Base-by-base conservation (phyloP, 2,888 invertebrate species). In the Cantharis rufa region DNA sequence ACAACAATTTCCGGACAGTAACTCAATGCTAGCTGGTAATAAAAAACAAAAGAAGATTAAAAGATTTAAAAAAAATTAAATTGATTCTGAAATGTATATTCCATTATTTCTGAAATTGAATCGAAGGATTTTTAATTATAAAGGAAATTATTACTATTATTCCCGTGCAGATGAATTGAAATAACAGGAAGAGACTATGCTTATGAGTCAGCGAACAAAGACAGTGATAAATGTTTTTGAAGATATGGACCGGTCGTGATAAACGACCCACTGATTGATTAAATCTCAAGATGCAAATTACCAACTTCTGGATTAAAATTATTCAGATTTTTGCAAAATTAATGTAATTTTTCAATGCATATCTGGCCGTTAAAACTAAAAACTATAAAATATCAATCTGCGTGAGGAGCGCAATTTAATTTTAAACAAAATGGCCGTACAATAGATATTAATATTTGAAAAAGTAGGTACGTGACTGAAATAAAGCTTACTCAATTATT, bases 1-100 rank as follows among this genome's bases (percentile, higher is more conserved):
- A 75, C 79, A 79, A 79, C 77, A 77, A 79, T 77, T 79, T 79
- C 79, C 79, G 79, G 73, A 68, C 66, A 75, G 74, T 77, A 77
- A 70, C 77, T 77, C 70, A 74, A 72, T 68, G 70, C 66, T 71
- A 73, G 73, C 74, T 73, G 66, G 24, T 64, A 69, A 73, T 66
- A 68, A 68, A 16, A 62, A 66, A 63, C 27, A 70, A 64, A 71
- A 63, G 15, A 11, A 27, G 16, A 16, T 18, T 18, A 27, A 74
- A 48, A 28, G 18, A 70, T 69, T 28, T 69, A 13, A 13, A 18
- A 72, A 48, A 69, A 73, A 69, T 69, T 69, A 69, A 24, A 28
- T 62, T 73, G 27, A 15, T 69, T 68, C 61, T 63, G 70, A 74
- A 74, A 74, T 63, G 48, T 74, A 70, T 70, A 70, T 70, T 74